phyloP scores from a whole-genome alignment of 2,888 invertebrate species.

The Tenthredo amoena region DNA sequence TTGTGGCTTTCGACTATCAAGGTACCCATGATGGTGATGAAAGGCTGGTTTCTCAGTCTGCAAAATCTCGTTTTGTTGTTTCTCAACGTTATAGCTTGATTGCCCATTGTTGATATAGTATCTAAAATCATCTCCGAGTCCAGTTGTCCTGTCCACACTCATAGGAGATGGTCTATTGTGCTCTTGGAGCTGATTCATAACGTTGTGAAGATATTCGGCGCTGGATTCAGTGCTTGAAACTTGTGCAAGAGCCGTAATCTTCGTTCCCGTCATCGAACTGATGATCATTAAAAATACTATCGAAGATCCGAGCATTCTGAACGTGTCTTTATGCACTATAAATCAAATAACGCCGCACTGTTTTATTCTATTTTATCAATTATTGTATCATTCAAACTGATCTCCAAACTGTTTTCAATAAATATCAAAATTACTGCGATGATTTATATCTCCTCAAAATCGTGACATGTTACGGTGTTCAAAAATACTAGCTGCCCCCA shows the following conservation, averaged over 20 bases:
- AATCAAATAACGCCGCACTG: background rate
- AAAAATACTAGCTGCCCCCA: background rate
- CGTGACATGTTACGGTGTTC: background rate
- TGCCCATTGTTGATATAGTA: constrained; percentile 1
- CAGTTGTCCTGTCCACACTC: constrained; percentile 30
- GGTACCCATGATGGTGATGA: background rate
- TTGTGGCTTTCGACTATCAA: background rate
- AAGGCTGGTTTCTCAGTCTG: constrained; percentile 17
- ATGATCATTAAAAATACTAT: background rate
- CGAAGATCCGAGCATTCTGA: background rate
- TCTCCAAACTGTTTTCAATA: background rate
- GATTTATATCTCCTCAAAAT: background rate
- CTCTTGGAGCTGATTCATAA: constrained; percentile 67
- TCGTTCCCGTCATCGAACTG: constrained; percentile 52
- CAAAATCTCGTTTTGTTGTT: constrained; percentile 13
- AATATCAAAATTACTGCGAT: background rate
- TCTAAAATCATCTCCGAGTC: background rate
- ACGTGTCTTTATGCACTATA: background rate
- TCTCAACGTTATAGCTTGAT: background rate
- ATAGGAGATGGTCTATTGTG: constrained; percentile 59
- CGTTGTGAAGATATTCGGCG: constrained; percentile 68
- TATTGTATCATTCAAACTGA: background rate
- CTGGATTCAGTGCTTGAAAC: constrained; percentile 65
- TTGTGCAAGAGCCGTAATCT: constrained; percentile 53
- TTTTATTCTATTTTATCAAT: background rate